A percentile compares a stretch with the other conserved stretches of the same genome.
Evolutionary conservation across 2,888 invertebrate genomes (phyloP).

Genomic region (Lagria hirta): DNA sequence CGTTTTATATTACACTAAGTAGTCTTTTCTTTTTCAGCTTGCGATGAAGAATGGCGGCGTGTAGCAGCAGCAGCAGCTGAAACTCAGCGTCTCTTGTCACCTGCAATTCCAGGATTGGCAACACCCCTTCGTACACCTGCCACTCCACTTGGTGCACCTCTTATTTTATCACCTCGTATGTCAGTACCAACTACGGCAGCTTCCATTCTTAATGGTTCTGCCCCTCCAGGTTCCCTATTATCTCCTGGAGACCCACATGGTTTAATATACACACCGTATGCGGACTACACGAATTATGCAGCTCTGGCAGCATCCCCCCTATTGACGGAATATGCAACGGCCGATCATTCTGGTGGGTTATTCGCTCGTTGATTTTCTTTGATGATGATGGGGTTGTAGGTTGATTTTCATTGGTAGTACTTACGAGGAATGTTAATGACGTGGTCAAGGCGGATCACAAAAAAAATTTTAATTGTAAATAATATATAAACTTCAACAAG

Average conservation of each 20-base stretch:
- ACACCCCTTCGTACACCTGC: constrained; percentile 63
- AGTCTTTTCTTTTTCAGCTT: constrained; percentile 58
- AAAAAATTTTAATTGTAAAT: too few species aligned
- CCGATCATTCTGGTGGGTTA: constrained; percentile 96
- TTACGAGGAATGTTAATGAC: too few species aligned
- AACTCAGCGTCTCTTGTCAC: constrained; percentile 72
- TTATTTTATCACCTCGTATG: constrained; percentile 90
- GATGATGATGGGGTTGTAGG: too few species aligned
- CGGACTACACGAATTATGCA: constrained; percentile 89
- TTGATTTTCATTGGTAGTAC: too few species aligned
- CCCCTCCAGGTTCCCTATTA: constrained; percentile 65
- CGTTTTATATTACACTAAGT: constrained; percentile 1
- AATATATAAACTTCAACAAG: too few species aligned
- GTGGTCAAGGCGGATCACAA: too few species aligned
- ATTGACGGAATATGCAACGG: constrained; percentile 78
- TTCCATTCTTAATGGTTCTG: constrained; percentile 65
- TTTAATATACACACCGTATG: constrained; percentile 86
- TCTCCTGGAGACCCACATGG: constrained; percentile 74
- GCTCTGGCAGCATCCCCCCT: constrained; percentile 79
- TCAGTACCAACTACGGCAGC: constrained; percentile 78
- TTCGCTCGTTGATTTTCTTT: constrained; percentile 70
- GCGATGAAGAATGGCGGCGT: constrained; percentile 80
- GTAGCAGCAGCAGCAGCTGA: constrained; percentile 79
- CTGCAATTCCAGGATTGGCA: constrained; percentile 65
- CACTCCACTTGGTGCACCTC: constrained; percentile 85